phyloP scores from a whole-genome alignment of 2,888 invertebrate species.

The Catocala nupta region DNA sequence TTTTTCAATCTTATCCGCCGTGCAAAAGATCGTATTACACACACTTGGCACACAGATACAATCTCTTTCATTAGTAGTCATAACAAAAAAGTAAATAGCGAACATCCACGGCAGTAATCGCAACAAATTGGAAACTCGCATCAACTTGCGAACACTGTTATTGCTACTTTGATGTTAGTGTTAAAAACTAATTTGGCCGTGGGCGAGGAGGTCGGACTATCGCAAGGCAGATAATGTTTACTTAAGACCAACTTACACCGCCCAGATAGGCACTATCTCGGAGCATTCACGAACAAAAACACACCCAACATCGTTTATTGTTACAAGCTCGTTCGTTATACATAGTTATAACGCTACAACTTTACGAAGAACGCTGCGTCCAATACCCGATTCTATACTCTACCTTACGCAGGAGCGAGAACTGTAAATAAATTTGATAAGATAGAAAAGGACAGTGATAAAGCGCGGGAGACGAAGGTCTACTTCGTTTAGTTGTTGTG shows the following conservation, averaged over 20 bases:
- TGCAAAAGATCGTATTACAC: background rate
- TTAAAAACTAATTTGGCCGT: conserved; percentile 71
- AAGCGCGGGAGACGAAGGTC: conserved; percentile 6
- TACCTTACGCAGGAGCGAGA: conserved; percentile 6
- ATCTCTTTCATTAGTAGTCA: conserved; percentile 2
- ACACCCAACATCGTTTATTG: conserved; percentile 72
- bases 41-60: background rate
- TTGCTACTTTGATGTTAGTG: conserved; percentile 61
- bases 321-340: conserved; percentile 71
- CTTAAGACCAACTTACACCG: conserved; percentile 60
- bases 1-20: background rate
- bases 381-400: conserved; percentile 2
- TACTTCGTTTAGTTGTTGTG: conserved; percentile 12
- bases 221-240: conserved; percentile 68
- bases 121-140: conserved; percentile 50
- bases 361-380: conserved; percentile 6
- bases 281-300: conserved; percentile 73
- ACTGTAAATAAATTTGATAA: background rate
- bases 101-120: conserved; percentile 24
- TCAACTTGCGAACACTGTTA: conserved; percentile 54
- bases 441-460: conserved; percentile 10
- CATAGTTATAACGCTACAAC: conserved; percentile 48
- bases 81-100: conserved; percentile 14
- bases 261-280: conserved; percentile 54
- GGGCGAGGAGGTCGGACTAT: conserved; percentile 55